Conservation (phyloP, 2,888 invertebrate species). For the Dioctria rufipes region DNA sequence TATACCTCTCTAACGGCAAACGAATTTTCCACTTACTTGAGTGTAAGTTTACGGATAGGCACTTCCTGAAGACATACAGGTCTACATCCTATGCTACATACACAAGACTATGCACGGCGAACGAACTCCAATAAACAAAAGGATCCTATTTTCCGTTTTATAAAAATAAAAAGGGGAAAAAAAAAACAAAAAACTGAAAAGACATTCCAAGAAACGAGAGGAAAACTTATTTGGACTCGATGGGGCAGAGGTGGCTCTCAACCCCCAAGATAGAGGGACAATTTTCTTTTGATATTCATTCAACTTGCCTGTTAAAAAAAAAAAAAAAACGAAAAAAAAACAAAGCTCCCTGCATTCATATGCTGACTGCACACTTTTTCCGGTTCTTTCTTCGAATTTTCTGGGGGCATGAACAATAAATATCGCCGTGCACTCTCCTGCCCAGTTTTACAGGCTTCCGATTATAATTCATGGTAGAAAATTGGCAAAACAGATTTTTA, state of each 20-base stretch:
- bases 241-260: constrained; percentile 16
- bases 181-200: constrained; percentile 34
- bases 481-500: constrained; percentile 50
- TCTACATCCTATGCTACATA: constrained; percentile 7
- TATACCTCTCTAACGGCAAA: constrained; percentile 41
- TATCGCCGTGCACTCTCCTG: constrained; percentile 7
- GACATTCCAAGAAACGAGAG: constrained; percentile 39
- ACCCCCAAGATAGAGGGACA: constrained; percentile 31
- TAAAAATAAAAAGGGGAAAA: constrained; percentile 4
- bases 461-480: constrained; percentile 46
- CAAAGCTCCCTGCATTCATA: constrained; percentile 31
- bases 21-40: constrained; percentile 60
- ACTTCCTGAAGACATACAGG: constrained; percentile 51
- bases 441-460: constrained; percentile 42
- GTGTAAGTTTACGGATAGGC: constrained; percentile 59
- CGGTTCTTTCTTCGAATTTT: constrained; percentile 50
- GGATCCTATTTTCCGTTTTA: constrained; percentile 50
- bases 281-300: constrained; percentile 23
- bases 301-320: neutral
- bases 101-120: constrained; percentile 27
- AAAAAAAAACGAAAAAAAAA: too few species aligned
- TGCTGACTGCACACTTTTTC: constrained; percentile 49
- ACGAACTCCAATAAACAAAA: constrained; percentile 51
- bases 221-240: constrained; percentile 46
- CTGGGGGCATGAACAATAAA: constrained; percentile 49